Conservation (phyloP, 1,140 invertebrate species). For the Amyelois transitella region DNA sequence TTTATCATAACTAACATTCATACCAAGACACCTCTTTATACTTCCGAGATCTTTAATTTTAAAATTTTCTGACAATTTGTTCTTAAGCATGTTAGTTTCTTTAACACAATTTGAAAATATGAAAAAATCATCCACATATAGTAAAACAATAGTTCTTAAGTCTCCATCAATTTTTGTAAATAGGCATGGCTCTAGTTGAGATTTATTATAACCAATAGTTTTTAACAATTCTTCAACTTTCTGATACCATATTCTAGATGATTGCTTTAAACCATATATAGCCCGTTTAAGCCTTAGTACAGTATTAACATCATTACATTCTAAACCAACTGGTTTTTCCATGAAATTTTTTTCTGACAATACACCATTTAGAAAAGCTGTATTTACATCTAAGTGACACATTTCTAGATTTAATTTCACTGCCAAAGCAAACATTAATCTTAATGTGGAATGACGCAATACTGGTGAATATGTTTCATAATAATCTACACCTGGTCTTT, state of each 20-base stretch:
- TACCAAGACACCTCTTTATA: no score
- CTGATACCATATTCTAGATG: background rate
- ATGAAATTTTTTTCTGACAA: slow-evolving; percentile 56
- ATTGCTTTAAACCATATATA: no score
- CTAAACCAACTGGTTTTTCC: slow-evolving; percentile 9
- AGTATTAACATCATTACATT: slow-evolving; percentile 17
- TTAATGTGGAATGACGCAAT: slow-evolving; percentile 36
- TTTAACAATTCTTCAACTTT: slow-evolving; percentile 13
- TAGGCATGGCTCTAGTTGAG: slow-evolving; percentile 1
- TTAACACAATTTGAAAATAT: no score
- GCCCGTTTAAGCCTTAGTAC: slow-evolving; percentile 31
- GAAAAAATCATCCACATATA: slow-evolving; percentile 34
- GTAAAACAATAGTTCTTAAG: slow-evolving; percentile 2
- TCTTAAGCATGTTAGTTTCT: slow-evolving; percentile 5
- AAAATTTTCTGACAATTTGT: slow-evolving; percentile 8
- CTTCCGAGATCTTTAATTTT: slow-evolving; percentile 1
- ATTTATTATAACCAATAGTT: slow-evolving; percentile 15
- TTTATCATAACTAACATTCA: background rate
- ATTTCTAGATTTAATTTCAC: no score
- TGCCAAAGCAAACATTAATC: slow-evolving; percentile 48
- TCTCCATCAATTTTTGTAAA: background rate
- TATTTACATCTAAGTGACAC: slow-evolving; percentile 14
- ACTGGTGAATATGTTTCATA: slow-evolving; percentile 40
- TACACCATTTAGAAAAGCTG: slow-evolving; percentile 55
- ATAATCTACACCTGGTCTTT: slow-evolving; percentile 18